Percentiles rank a stretch among this genome's conserved stretches.
Evolutionary conservation across 2,797 vertebrate species (phyloP).

Genomic region (Leontocebus nigricollis): DNA sequence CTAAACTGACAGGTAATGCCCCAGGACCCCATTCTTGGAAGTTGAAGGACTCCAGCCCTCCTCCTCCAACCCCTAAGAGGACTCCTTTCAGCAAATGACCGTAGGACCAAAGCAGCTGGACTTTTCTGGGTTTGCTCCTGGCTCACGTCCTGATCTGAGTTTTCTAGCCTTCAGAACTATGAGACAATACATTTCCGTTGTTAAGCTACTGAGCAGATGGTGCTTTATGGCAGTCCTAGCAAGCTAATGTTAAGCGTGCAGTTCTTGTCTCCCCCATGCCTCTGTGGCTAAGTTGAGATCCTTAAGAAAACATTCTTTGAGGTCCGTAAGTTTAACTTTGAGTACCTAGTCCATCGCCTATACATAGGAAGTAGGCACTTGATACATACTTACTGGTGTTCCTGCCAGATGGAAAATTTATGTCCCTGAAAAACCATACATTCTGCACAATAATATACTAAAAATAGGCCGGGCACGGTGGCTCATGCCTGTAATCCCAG

Average conservation of each 20-base stretch:
- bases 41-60: not conserved
- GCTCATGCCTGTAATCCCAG: too few relatives aligned
- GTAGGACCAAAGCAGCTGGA: not conserved
- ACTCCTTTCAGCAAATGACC: not conserved
- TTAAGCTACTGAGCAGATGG: not conserved
- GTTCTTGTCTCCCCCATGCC: not conserved
- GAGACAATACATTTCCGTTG: not conserved
- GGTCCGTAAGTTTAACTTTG: not conserved
- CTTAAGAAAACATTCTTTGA: not conserved
- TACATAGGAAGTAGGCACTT: not conserved
- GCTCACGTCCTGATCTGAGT: not conserved
- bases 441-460: not conserved
- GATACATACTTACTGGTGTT: not conserved
- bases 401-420: not conserved
- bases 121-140: not conserved
- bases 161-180: not conserved
- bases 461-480: not conserved
- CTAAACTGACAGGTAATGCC: not conserved
- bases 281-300: not conserved
- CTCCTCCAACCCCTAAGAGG: not conserved
- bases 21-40: not conserved
- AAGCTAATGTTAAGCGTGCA: not conserved
- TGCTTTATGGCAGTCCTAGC: not conserved
- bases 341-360: not conserved
- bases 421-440: not conserved